Percentiles rank a stretch among this genome's conserved stretches.
phyloP scores from a whole-genome alignment of 2,797 vertebrate genomes.

The Arnoldichthys spilopterus region DNA sequence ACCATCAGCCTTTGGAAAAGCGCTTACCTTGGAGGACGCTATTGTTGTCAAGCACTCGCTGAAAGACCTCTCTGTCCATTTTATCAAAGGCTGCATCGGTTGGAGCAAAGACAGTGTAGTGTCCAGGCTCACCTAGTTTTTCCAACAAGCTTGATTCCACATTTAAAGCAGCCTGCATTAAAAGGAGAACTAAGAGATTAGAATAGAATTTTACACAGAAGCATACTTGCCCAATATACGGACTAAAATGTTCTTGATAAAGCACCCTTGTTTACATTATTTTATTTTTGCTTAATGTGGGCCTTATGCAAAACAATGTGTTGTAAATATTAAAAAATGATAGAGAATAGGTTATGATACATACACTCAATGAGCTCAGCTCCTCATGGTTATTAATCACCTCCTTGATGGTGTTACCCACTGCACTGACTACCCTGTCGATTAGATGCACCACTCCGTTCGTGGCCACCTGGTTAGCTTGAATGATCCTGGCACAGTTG shows the following conservation, averaged over 20 bases:
- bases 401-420: constrained; percentile 84
- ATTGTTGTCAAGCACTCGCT: constrained; percentile 86
- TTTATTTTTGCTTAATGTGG: background rate
- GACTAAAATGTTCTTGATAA: too few species aligned
- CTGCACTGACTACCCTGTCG: constrained; percentile 87
- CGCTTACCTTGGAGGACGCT: constrained; percentile 85
- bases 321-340: background rate
- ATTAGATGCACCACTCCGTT: constrained; percentile 95
- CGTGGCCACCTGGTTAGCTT: constrained; percentile 93
- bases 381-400: constrained; percentile 82
- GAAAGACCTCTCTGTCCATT: constrained; percentile 77
- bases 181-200: constrained; percentile 1
- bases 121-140: constrained; percentile 83
- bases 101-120: constrained; percentile 93
- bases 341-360: constrained; percentile 43
- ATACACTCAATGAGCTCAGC: constrained; percentile 85
- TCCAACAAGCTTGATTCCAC: constrained; percentile 81
- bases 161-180: constrained; percentile 73
- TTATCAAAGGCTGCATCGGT: constrained; percentile 90
- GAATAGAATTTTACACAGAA: too few species aligned
- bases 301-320: background rate
- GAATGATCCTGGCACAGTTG: constrained; percentile 93
- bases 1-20: background rate
- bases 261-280: background rate
- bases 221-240: too few species aligned